Evolutionary conservation across 2,888 invertebrate genomes (phyloP).

Genomic region (Pogonocherus hispidulus): DNA sequence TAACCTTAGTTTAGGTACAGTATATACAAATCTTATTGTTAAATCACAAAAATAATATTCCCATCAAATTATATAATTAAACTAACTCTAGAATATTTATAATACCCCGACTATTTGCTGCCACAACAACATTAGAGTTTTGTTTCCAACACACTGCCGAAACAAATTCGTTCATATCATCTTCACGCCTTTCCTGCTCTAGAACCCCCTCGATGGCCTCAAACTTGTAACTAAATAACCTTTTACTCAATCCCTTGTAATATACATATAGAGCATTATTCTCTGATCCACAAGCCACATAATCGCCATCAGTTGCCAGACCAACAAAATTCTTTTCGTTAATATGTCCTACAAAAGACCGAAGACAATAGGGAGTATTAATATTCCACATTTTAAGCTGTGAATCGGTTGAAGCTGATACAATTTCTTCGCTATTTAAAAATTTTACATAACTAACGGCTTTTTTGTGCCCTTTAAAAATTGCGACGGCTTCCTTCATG

Average conservation of each 20-base stretch:
- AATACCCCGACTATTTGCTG: conserved; percentile 94
- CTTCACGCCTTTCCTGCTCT: conserved; percentile 83
- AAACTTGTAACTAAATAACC: conserved; percentile 89
- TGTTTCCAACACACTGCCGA: conserved; percentile 96
- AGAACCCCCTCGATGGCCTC: conserved; percentile 85
- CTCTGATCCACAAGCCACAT: conserved; percentile 95
- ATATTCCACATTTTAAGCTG: conserved; percentile 94
- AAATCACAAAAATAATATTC: conserved; percentile 29
- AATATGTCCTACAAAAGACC: conserved; percentile 91
- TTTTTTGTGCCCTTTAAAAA: conserved; percentile 90
- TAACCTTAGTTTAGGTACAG: background rate
- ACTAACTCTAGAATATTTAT: conserved; percentile 89
- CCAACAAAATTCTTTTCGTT: conserved; percentile 98
- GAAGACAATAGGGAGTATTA: conserved; percentile 80
- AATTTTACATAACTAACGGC: conserved; percentile 96
- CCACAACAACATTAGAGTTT: conserved; percentile 87
- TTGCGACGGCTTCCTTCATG: conserved; percentile 82
- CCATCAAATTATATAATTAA: conserved; percentile 60
- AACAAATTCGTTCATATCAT: conserved; percentile 92
- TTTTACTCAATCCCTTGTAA: conserved; percentile 90
- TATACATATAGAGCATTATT: conserved; percentile 94
- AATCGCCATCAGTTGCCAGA: conserved; percentile 91
- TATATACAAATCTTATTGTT: conserved; percentile 27
- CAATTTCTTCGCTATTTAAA: conserved; percentile 85
- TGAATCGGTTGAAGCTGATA: conserved; percentile 93